A percentile compares a stretch with the other conserved stretches of the same genome.
phyloP scores from a whole-genome alignment of 2,113 vertebrate genomes.

The Spheniscus mendiculus region DNA sequence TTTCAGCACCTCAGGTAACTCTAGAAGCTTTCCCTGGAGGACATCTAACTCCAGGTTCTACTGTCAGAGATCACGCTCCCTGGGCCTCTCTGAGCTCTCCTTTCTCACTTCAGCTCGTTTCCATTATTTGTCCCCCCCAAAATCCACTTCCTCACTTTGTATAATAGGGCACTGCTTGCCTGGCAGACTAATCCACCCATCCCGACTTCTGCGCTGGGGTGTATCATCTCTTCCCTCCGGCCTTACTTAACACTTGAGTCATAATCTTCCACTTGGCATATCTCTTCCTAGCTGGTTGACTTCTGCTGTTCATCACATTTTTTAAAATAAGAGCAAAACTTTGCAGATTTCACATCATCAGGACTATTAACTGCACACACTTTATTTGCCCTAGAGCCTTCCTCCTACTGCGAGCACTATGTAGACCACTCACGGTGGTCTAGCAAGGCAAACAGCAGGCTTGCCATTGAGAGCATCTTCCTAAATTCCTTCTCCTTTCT shows the following conservation, averaged over 20 bases:
- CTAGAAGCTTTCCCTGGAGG: background rate
- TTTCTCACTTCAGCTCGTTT: background rate
- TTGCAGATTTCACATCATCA: background rate
- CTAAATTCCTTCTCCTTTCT: background rate
- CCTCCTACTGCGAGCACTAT: accelerated
- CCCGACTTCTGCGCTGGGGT: accelerated
- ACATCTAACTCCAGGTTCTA: background rate
- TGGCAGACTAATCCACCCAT: background rate
- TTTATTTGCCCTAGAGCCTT: background rate
- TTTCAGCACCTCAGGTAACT: background rate
- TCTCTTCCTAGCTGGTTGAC: background rate
- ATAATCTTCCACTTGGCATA: background rate
- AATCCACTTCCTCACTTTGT: background rate
- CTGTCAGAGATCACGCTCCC: background rate
- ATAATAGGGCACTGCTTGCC: background rate
- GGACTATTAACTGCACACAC: background rate
- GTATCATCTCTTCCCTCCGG: background rate
- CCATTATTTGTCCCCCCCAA: background rate
- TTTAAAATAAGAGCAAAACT: background rate
- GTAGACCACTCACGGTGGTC: background rate
- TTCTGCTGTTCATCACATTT: background rate
- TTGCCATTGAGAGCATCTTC: background rate
- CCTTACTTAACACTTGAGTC: background rate
- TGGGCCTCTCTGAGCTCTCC: background rate
- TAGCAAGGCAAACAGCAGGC: background rate